Evolutionary conservation across 2,888 invertebrate genomes (phyloP).

Genomic region (Coelogynopora nodosa): DNA sequence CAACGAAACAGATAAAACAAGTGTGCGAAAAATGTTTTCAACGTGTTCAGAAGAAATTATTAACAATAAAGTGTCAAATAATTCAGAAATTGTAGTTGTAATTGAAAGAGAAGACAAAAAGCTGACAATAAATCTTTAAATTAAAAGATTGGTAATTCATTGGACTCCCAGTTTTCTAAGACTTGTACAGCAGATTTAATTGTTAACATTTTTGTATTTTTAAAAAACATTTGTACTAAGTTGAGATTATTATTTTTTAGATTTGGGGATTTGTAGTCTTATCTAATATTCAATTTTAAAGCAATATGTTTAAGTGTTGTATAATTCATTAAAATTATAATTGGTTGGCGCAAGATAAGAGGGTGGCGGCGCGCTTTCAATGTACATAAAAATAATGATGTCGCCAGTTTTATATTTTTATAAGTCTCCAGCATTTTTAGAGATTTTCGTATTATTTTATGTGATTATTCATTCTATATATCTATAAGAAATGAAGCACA

Average conservation of each 20-base stretch:
- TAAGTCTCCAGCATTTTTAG: no score
- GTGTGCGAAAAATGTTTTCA: conserved; percentile 7
- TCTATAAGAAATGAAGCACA: no score
- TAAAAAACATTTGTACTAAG: background rate
- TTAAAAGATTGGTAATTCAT: background rate
- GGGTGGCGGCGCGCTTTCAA: no score
- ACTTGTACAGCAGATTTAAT: background rate
- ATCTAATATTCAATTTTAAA: no score
- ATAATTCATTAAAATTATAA: no score
- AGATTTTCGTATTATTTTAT: no score
- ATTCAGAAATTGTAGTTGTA: background rate
- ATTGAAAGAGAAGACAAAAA: background rate
- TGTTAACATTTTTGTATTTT: background rate
- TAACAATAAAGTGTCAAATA: conserved; percentile 31
- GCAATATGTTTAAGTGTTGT: no score
- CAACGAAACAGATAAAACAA: background rate
- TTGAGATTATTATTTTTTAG: background rate
- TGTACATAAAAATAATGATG: no score
- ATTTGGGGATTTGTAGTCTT: background rate
- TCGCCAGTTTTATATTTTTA: no score
- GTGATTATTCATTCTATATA: no score
- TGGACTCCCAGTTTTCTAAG: background rate
- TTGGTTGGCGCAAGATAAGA: no score
- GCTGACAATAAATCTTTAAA: background rate
- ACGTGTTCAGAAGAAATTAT: conserved; percentile 23